Conservation (phyloP, 2,888 invertebrate species). For the Yponomeuta evonymella region DNA sequence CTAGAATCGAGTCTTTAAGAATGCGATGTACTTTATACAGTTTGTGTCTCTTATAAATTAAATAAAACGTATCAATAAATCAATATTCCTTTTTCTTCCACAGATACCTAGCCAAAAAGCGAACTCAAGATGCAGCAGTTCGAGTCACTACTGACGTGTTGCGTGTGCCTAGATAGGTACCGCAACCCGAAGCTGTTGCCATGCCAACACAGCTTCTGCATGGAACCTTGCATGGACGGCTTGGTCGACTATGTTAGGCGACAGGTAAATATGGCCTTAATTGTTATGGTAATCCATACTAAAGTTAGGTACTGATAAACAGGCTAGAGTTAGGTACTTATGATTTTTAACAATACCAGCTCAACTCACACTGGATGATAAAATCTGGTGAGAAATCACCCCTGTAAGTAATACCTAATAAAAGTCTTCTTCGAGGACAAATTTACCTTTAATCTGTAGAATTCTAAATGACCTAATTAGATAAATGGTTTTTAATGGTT, state of each 20-base stretch:
- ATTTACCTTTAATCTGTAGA: no score
- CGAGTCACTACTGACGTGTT: slow-evolving; percentile 97
- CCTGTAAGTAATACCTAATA: no score
- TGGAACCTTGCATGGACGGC: slow-evolving; percentile 99
- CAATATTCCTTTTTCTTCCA: slow-evolving; percentile 24
- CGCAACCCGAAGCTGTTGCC: slow-evolving; percentile 98
- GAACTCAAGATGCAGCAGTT: slow-evolving; percentile 89
- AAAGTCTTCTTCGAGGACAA: no score
- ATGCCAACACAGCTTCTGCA: slow-evolving; percentile 99
- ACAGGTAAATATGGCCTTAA: slow-evolving; percentile 78
- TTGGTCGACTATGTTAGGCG: slow-evolving; percentile 95
- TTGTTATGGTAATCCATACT: background rate
- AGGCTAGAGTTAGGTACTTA: no score
- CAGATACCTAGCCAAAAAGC: slow-evolving; percentile 56
- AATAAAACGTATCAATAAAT: background rate
- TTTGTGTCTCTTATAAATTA: no score
- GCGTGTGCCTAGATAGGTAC: slow-evolving; percentile 98
- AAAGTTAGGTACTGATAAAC: background rate
- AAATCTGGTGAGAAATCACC: no score
- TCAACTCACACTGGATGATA: no score
- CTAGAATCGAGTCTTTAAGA: no score
- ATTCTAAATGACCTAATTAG: no score
- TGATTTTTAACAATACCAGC: no score
- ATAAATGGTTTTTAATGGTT: no score
- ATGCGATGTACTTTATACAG: no score